Percentiles rank a stretch among this genome's conserved stretches.
Conservation (phyloP, 1,140 invertebrate species). For the Neocloeon triangulifer region DNA sequence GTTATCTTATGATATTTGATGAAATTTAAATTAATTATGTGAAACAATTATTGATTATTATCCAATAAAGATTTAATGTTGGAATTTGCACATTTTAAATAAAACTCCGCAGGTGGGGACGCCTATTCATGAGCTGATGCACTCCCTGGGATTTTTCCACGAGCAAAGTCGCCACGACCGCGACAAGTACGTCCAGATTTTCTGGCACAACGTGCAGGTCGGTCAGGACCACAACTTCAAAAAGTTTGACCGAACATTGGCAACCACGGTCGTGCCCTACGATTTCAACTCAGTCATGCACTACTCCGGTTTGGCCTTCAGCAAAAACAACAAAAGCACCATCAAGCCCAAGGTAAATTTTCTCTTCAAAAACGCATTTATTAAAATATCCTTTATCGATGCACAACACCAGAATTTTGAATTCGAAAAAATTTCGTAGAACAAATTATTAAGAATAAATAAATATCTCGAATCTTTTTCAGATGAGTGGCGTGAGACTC, state of each 20-base stretch:
- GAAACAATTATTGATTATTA: no score
- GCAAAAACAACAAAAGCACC: slow-evolving; percentile 12
- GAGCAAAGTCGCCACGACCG: slow-evolving; percentile 64
- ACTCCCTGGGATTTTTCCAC: slow-evolving; percentile 65
- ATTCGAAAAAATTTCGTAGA: no score
- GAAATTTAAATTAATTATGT: no score
- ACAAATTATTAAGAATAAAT: no score
- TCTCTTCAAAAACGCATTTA: no score
- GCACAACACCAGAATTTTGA: no score
- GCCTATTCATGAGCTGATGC: slow-evolving; percentile 66
- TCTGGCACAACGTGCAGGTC: slow-evolving; percentile 44
- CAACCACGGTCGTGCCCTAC: slow-evolving; percentile 12
- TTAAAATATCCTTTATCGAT: no score
- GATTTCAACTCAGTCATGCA: slow-evolving; percentile 25
- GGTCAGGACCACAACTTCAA: slow-evolving; percentile 41
- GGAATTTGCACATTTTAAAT: no score
- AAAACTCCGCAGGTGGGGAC: slow-evolving; percentile 48
- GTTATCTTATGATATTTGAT: no score
- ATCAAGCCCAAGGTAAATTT: slow-evolving; percentile 2
- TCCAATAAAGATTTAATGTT: no score
- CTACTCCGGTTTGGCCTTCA: slow-evolving; percentile 22
- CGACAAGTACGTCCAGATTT: slow-evolving; percentile 45
- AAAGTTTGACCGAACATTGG: slow-evolving; percentile 23
- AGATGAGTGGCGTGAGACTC: no score
- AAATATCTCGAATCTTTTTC: no score